phyloP scores from a whole-genome alignment of 2,888 invertebrate genomes.

The Microctonus hyperodae region DNA sequence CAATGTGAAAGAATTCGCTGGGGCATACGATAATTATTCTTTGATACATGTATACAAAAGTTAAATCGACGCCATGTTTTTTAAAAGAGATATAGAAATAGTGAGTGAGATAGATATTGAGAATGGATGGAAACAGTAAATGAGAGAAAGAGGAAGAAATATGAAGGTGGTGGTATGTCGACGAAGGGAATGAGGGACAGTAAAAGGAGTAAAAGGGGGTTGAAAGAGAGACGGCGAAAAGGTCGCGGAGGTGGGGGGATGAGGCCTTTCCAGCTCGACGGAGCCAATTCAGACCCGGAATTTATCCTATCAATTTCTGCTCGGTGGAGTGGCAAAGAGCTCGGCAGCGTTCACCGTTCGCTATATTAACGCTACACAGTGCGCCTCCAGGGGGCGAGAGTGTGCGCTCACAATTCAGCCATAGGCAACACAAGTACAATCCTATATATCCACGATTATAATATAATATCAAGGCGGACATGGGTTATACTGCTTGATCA shows the following conservation, averaged over 20 bases:
- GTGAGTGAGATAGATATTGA: slow-evolving; percentile 34
- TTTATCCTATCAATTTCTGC: slow-evolving; percentile 73
- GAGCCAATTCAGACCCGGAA: slow-evolving; percentile 70
- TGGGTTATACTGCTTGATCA: slow-evolving; percentile 29
- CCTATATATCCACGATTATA: slow-evolving; percentile 45
- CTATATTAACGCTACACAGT: slow-evolving; percentile 62
- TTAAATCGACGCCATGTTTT: slow-evolving; percentile 1
- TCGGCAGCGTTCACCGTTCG: slow-evolving; percentile 63
- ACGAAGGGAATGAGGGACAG: slow-evolving; percentile 31
- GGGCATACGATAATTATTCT: slow-evolving; percentile 33
- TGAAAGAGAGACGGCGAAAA: slow-evolving; percentile 30
- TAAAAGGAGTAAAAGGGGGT: slow-evolving; percentile 25
- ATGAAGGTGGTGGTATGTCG: slow-evolving; percentile 11
- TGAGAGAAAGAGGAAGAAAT: slow-evolving; percentile 29
- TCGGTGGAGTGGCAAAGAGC: slow-evolving; percentile 70
- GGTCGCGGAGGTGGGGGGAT: slow-evolving; percentile 42
- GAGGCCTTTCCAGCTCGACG: slow-evolving; percentile 67
- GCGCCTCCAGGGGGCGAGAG: slow-evolving; percentile 50
- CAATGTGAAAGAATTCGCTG: slow-evolving; percentile 23
- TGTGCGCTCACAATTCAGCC: slow-evolving; percentile 39
- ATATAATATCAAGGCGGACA: slow-evolving; percentile 46
- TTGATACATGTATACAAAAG: neutral
- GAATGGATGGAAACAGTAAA: slow-evolving; percentile 26
- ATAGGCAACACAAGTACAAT: slow-evolving; percentile 46
- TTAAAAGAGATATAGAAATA: slow-evolving; percentile 34